A percentile compares a stretch with the other conserved stretches of the same genome.
phyloP scores from a whole-genome alignment of 2,888 invertebrate genomes.

The Melolontha melolontha region DNA sequence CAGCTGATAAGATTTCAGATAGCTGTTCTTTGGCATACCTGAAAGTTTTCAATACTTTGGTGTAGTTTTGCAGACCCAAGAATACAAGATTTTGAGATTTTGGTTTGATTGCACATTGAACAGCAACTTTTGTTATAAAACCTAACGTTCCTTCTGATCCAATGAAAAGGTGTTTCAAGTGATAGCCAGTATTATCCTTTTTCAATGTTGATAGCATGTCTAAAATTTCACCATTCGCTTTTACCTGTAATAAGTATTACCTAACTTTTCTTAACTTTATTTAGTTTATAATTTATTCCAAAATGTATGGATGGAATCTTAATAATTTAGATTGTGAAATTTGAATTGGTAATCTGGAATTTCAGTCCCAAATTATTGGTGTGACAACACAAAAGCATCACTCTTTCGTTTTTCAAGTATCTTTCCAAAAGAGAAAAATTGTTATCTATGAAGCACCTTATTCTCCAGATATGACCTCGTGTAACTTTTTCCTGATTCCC shows the following conservation, averaged over 20 bases:
- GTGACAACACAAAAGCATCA: too few species aligned
- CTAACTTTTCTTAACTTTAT: neutral
- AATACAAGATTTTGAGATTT: conserved; percentile 87
- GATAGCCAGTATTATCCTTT: conserved; percentile 98
- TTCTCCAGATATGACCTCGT: too few species aligned
- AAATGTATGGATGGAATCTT: too few species aligned
- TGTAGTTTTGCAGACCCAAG: conserved; percentile 84
- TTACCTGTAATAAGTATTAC: conserved; percentile 70
- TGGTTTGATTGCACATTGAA: conserved; percentile 90
- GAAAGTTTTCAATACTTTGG: conserved; percentile 81
- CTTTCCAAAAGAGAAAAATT: too few species aligned
- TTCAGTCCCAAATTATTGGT: too few species aligned
- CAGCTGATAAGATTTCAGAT: conserved; percentile 94
- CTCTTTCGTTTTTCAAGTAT: too few species aligned
- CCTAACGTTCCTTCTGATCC: conserved; percentile 98
- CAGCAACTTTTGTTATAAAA: conserved; percentile 90
- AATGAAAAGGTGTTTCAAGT: conserved; percentile 95
- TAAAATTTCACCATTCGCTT: conserved; percentile 86
- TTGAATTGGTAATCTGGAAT: too few species aligned
- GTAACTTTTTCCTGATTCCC: too few species aligned
- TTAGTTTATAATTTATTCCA: too few species aligned
- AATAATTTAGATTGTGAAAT: too few species aligned
- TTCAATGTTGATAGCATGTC: conserved; percentile 88
- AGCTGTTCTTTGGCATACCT: conserved; percentile 79
- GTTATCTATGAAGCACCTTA: too few species aligned